Base-by-base conservation (phyloP, 2,888 invertebrate species). In the Drosophila paramelanica region DNA sequence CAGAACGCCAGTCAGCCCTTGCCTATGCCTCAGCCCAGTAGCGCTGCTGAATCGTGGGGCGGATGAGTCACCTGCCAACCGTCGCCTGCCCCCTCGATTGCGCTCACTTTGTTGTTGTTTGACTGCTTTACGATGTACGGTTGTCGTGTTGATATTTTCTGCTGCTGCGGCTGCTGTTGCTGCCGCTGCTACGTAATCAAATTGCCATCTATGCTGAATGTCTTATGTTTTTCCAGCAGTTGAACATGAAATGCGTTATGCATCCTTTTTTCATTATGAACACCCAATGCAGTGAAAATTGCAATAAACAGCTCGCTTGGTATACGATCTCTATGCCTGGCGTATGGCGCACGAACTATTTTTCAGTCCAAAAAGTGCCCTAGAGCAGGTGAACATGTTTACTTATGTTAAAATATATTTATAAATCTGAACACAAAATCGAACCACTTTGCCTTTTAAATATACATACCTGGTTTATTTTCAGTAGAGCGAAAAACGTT, bases 21-120 rank as follows among this genome's bases (percentile, higher is more conserved):
- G 59, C 20, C 58, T 31, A 8, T 33, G 20, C 33, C 41, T 46
- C 36, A 33, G 38, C 56, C 55, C 46, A 55, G 51, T 46, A 50
- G 51, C 58, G 65, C 50, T 77, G 50, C 62, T 58, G 58, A 68
- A 75, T 85, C 56, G 66, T 71, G 88, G 90, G 90, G 90, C 90
- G 90, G 88, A 90, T 90, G 90, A 90, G 90, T 90, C 90, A 90
- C 90, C 80, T 81, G 74, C 80, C 67, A 68, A 75, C 75, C 81
- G 78, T 81, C 74, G 55, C 73, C 62, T 73, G 55, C 70, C 75
- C 76, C 64, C 79, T 70, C 72, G 55, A 39, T 43, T 42, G 56
- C 49, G 67, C 53, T 61, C 52, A 65, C 39, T 46, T 73, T 77
- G 74, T 84, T 87, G 81, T 82, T 83, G 77, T 75, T 86, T 75